Evolutionary conservation across 2,888 invertebrate species (phyloP).

Genomic region (Leptinotarsa peninsularis): DNA sequence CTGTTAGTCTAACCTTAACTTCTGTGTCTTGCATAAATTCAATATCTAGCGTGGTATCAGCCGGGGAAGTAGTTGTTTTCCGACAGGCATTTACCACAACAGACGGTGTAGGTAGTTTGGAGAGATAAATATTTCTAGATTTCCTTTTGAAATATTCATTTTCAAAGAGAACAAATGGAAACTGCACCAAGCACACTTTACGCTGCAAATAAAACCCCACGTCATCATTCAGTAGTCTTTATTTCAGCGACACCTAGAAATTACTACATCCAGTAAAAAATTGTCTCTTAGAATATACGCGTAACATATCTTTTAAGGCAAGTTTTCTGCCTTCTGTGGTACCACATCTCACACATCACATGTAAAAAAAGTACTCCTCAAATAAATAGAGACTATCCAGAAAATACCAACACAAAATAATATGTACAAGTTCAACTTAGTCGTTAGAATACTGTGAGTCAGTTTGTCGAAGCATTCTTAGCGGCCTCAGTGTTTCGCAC

Average conservation of each 20-base stretch:
- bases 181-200: too few relatives aligned
- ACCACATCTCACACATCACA: constrained; percentile 51
- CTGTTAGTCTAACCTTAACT: too few relatives aligned
- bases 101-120: too few relatives aligned
- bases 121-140: too few relatives aligned
- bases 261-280: constrained; percentile 58
- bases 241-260: constrained; percentile 56
- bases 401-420: constrained; percentile 39
- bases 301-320: constrained; percentile 44
- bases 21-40: too few relatives aligned
- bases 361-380: constrained; percentile 44
- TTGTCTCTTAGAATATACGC: constrained; percentile 53
- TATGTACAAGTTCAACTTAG: constrained; percentile 42
- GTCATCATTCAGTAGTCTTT: constrained; percentile 33
- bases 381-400: constrained; percentile 45
- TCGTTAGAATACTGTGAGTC: constrained; percentile 44
- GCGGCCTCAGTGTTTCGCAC: not conserved
- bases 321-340: constrained; percentile 35
- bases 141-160: too few relatives aligned
- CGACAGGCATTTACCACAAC: too few relatives aligned
- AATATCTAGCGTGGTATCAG: too few relatives aligned
- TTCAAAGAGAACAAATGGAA: too few relatives aligned
- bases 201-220: not conserved
- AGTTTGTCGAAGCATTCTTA: constrained; percentile 39
- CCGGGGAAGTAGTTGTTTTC: too few relatives aligned